Percentiles rank a stretch among this genome's conserved stretches.
phyloP scores from a whole-genome alignment of 2,797 vertebrate genomes.

The Myotis planiceps region DNA sequence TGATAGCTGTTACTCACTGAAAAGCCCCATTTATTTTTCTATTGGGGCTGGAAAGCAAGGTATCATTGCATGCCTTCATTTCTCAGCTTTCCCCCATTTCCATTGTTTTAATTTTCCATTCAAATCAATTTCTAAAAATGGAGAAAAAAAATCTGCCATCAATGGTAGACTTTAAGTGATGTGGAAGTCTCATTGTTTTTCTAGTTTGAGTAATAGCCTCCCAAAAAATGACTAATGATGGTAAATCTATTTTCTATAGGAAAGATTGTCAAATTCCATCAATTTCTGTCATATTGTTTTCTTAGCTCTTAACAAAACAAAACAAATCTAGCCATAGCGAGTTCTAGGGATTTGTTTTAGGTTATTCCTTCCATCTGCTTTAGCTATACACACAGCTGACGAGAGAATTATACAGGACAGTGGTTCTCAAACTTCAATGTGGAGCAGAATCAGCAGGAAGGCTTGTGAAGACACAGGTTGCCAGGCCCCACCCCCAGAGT shows the following conservation, averaged over 20 bases:
- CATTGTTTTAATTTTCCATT: slow-evolving; percentile 4
- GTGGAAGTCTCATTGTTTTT: background rate
- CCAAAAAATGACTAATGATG: background rate
- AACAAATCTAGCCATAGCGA: background rate
- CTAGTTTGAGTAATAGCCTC: slow-evolving; percentile 2
- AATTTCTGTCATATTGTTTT: background rate
- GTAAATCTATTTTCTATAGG: background rate
- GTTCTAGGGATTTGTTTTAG: background rate
- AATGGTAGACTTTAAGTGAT: background rate
- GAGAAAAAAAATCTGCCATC: background rate
- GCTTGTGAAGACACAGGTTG: background rate
- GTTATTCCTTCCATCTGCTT: background rate
- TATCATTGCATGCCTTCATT: background rate
- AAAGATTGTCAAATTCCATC: background rate
- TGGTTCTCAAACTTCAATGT: background rate
- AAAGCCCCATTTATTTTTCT: background rate
- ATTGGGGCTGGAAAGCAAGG: background rate
- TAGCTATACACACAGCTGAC: background rate
- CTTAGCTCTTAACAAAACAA: slow-evolving; percentile 12
- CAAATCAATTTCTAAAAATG: background rate
- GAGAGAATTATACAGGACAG: background rate
- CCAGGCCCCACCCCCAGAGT: background rate
- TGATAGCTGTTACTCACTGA: background rate
- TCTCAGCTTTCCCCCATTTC: background rate
- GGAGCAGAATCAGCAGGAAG: background rate